Percentiles rank a stretch among this genome's conserved stretches.
Evolutionary conservation across 2,797 vertebrate species (phyloP).

Genomic region (Margarornis squamiger): DNA sequence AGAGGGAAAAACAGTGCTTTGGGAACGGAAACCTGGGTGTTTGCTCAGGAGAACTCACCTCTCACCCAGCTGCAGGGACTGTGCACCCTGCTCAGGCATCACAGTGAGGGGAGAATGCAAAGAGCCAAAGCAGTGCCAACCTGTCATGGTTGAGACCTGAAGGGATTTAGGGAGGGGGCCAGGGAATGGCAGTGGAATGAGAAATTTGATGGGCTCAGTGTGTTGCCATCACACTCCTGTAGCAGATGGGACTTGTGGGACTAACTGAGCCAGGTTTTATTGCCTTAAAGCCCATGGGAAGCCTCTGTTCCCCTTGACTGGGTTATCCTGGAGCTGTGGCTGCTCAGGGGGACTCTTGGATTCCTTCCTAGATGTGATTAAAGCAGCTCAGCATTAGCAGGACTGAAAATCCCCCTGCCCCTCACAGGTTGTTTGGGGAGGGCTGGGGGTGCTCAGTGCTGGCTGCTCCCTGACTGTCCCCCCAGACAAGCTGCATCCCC

Average conservation of each 20-base stretch:
- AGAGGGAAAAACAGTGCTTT: neutral
- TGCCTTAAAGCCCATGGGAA: neutral
- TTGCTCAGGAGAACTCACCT: neutral
- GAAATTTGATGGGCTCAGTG: accelerated
- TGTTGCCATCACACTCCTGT: neutral
- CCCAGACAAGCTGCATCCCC: accelerated
- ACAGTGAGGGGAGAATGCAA: neutral
- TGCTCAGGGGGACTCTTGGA: neutral
- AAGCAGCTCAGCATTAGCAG: accelerated
- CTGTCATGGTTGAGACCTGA: neutral
- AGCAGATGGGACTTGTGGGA: neutral
- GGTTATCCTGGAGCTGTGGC: neutral
- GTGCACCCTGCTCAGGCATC: neutral
- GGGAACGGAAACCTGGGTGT: neutral
- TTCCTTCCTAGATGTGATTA: neutral
- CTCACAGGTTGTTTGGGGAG: neutral
- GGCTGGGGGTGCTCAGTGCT: neutral
- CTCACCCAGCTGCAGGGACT: neutral
- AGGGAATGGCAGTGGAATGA: neutral
- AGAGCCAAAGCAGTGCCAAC: neutral
- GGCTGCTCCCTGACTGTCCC: neutral
- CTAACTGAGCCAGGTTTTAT: accelerated
- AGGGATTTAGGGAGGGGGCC: neutral
- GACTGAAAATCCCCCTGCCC: neutral
- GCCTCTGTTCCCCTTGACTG: neutral